A percentile compares a stretch with the other conserved stretches of the same genome.
phyloP scores from a whole-genome alignment of 1,140 invertebrate species.

The Sycobia sp. region DNA sequence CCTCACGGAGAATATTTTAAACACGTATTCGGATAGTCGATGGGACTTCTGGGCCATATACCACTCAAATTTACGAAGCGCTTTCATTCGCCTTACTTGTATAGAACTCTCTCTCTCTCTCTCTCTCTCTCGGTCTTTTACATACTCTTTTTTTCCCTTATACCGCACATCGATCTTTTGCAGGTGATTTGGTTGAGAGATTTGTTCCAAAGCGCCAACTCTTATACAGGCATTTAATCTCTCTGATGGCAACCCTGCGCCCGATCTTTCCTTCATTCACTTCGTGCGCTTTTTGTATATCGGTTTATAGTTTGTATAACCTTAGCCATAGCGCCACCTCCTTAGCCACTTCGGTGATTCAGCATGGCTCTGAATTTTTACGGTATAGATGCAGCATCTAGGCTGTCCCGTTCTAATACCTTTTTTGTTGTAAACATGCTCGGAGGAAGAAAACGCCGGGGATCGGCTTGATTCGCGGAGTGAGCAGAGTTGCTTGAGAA shows the following conservation, averaged over 20 bases:
- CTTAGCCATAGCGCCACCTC: not conserved
- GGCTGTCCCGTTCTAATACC: too few relatives aligned
- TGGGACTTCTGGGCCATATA: not conserved
- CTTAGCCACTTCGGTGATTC: slow-evolving; percentile 2
- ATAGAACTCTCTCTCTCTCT: not conserved
- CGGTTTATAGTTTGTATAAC: too few relatives aligned
- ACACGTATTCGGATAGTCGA: not conserved
- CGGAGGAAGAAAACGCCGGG: too few relatives aligned
- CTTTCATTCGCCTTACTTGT: slow-evolving; percentile 33
- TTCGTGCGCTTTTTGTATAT: not conserved
- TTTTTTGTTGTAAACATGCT: too few relatives aligned
- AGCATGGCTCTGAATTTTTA: not conserved
- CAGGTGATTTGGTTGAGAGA: slow-evolving; percentile 23
- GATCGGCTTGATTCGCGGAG: too few relatives aligned
- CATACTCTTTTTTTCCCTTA: not conserved
- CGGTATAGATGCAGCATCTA: too few relatives aligned
- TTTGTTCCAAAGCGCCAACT: slow-evolving; percentile 14
- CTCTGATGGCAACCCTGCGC: not conserved
- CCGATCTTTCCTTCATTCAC: not conserved
- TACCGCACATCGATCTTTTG: too few relatives aligned
- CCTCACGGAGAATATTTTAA: not conserved
- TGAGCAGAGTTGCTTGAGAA: too few relatives aligned
- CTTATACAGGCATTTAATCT: not conserved
- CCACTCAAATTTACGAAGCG: slow-evolving; percentile 43
- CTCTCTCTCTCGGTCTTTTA: not conserved